A percentile compares a stretch with the other conserved stretches of the same genome.
phyloP scores from a whole-genome alignment of 1,140 invertebrate species.

The Chrysopa pallens region DNA sequence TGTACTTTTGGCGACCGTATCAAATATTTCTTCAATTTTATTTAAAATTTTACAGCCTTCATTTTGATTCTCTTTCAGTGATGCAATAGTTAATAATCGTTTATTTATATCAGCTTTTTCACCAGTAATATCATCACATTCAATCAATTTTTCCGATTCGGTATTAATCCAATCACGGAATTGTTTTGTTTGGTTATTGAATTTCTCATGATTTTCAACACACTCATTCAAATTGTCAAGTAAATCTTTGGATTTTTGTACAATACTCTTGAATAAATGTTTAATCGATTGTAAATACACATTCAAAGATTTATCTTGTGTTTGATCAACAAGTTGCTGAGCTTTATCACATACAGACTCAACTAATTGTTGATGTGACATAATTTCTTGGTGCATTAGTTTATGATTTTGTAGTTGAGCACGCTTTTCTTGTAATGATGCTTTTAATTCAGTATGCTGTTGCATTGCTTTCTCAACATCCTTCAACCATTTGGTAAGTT shows the following conservation, averaged over 20 bases:
- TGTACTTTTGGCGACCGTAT: slow-evolving; percentile 60
- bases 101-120: slow-evolving; percentile 63
- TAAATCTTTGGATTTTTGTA: slow-evolving; percentile 69
- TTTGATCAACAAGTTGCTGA: slow-evolving; percentile 73
- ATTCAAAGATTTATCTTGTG: slow-evolving; percentile 69
- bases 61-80: slow-evolving; percentile 47
- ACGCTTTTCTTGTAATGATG: slow-evolving; percentile 82
- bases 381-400: slow-evolving; percentile 88
- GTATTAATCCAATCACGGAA: slow-evolving; percentile 62
- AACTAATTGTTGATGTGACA: slow-evolving; percentile 75
- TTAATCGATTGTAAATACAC: slow-evolving; percentile 78
- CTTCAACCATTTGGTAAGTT: slow-evolving; percentile 79
- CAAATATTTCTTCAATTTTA: slow-evolving; percentile 45
- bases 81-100: slow-evolving; percentile 47
- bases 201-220: slow-evolving; percentile 68
- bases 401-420: slow-evolving; percentile 88
- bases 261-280: slow-evolving; percentile 74
- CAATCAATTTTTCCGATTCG: slow-evolving; percentile 56
- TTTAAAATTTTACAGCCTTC: slow-evolving; percentile 53
- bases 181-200: slow-evolving; percentile 47
- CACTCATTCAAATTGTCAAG: slow-evolving; percentile 70
- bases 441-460: slow-evolving; percentile 76
- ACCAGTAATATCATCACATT: slow-evolving; percentile 59
- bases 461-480: slow-evolving; percentile 85
- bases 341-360: slow-evolving; percentile 86